Evolutionary conservation across 2,888 invertebrate species (phyloP), one percentile per base, ranked within the genome.

Genomic region (Ophion costatus): DNA sequence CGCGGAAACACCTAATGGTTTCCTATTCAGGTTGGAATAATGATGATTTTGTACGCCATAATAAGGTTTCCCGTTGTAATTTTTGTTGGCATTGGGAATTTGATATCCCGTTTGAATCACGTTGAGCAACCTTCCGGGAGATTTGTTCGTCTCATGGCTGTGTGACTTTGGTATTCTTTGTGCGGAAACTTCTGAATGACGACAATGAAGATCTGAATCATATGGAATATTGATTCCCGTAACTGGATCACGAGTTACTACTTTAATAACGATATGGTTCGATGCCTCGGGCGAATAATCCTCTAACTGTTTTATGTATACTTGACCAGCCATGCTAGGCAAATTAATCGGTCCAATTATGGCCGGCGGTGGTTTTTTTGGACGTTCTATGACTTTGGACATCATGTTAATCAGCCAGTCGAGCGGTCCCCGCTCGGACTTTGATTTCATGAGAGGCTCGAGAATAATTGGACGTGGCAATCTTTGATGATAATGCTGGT

Each of bases 341-440:
- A 92, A 80, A 2, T 88, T 67, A 0, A 92, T 86, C 0, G 92
- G 91, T 0, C 92, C 91, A 6, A 92, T 88, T 11, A 91, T 77
- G 14, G 79, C 57, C 67, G 84, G 70, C 6, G 82, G 42, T 7
- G 78, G 84, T 33, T 87, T 51, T 17, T 87, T 85, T 3, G 85
- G 22, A 0, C 88, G 86, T 4, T 88, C 81, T 14, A 90, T 42
- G 1, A 87, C 63, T 0, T 85, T 77, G 0, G 20, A 70, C 0
- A 91, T 1, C 56, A 88, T 51, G 1, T 90, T 86, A 1, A 87
- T n/a, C 1, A 91, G 79, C 74, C 89, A 89, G 61, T 90, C 90
- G 1, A 91, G 78, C 22, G 87, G 86, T 1, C 74, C 73, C 6
- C 70, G 87, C 2, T 88, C 87, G 2, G 88, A 80, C 11, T 85